phyloP scores from a whole-genome alignment of 2,113 vertebrate species.

The Chloropsis hardwickii region DNA sequence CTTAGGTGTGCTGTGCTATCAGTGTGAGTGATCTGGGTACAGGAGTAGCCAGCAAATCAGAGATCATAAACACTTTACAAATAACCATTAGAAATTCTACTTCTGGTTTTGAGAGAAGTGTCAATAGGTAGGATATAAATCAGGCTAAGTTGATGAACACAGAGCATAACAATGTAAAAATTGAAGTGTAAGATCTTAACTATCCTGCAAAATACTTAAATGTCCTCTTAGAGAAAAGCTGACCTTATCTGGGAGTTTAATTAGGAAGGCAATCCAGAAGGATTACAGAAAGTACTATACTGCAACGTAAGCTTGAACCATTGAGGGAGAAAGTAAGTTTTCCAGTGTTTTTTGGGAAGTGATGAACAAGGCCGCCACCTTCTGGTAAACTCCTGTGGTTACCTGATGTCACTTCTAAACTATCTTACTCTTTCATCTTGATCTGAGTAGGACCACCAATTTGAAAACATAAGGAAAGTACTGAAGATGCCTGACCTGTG shows the following conservation, averaged over 20 bases:
- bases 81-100: not conserved
- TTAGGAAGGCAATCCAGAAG: not conserved
- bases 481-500: not conserved
- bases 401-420: not conserved
- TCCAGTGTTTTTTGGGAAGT: not conserved
- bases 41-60: not conserved
- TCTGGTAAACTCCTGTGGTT: not conserved
- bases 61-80: not conserved
- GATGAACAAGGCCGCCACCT: constrained; percentile 57
- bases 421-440: not conserved
- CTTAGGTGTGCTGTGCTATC: not conserved
- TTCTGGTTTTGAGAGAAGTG: not conserved
- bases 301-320: not conserved
- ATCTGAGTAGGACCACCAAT: not conserved
- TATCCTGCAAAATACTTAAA: not conserved
- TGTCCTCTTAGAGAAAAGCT: not conserved
- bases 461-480: not conserved
- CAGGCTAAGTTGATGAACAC: not conserved
- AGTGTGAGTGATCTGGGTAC: not conserved
- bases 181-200: not conserved
- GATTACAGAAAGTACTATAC: not conserved
- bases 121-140: not conserved
- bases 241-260: not conserved
- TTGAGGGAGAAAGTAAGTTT: not conserved
- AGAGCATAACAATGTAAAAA: not conserved